Evolutionary conservation across 2,113 vertebrate genomes (phyloP).

Genomic region (Psophia crepitans): DNA sequence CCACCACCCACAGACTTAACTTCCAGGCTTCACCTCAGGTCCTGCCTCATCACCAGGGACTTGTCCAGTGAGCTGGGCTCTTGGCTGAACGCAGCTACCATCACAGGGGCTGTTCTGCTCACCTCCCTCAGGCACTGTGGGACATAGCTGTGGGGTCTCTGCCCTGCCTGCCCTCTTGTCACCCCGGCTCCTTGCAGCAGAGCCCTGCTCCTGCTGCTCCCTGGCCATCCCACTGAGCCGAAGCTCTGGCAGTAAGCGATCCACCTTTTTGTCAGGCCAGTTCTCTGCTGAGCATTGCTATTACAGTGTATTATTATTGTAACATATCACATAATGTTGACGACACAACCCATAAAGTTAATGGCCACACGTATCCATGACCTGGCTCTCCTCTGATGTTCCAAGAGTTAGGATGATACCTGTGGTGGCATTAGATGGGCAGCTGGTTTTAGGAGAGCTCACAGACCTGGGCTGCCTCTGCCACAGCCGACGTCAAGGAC

Average conservation of each 20-base stretch:
- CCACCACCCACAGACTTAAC: not conserved
- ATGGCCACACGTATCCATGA: not conserved
- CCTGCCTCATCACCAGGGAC: too few species aligned
- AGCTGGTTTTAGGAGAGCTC: not conserved
- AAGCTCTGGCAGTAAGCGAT: not conserved
- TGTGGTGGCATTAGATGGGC: not conserved
- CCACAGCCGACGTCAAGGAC: not conserved
- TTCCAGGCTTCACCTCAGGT: not conserved
- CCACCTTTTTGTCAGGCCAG: not conserved
- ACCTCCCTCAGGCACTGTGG: too few species aligned
- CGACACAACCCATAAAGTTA: not conserved
- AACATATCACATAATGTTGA: not conserved
- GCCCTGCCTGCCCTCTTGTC: not conserved
- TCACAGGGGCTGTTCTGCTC: not conserved
- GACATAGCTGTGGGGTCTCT: not conserved
- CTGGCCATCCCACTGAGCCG: fast-evolving
- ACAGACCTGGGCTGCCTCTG: not conserved
- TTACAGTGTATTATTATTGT: not conserved
- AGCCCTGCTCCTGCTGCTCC: not conserved
- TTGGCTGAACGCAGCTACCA: not conserved
- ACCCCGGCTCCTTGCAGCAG: not conserved
- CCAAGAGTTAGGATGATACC: not conserved
- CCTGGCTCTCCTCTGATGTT: not conserved
- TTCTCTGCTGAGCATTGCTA: not conserved
- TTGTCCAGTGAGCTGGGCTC: not conserved